These are phyloP conservation scores for Reticulitermes lucifugus DNA, from an alignment of 2,888 invertebrate species.

Conservation along the genomic window DNA sequence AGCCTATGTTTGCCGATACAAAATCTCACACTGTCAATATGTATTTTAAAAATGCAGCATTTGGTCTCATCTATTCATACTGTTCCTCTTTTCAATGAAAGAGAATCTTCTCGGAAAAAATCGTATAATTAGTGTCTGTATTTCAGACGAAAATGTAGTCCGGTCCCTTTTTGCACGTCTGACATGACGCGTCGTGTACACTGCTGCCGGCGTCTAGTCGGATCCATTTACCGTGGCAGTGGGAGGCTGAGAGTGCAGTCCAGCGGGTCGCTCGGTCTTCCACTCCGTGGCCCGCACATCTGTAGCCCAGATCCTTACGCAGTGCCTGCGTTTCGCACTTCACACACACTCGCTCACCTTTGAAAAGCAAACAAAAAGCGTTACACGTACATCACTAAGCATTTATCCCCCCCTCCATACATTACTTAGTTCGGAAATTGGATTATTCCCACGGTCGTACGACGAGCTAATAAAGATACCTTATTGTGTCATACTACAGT, in stretches of 20 bases:
- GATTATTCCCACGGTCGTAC: too few relatives aligned
- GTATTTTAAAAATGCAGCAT: neutral
- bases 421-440: too few relatives aligned
- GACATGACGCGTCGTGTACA: conserved; percentile 53
- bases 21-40: neutral
- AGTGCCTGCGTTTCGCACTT: conserved; percentile 87
- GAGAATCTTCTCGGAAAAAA: neutral
- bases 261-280: conserved; percentile 81
- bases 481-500: too few relatives aligned
- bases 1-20: neutral
- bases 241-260: conserved; percentile 86
- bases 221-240: conserved; percentile 91
- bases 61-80: neutral
- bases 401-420: too few relatives aligned
- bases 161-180: conserved; percentile 59
- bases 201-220: conserved; percentile 61
- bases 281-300: conserved; percentile 89
- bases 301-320: conserved; percentile 77
- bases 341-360: conserved; percentile 83
- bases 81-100: neutral
- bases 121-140: neutral
- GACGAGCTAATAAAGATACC: too few relatives aligned
- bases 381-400: too few relatives aligned
- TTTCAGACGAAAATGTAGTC: conserved; percentile 62
- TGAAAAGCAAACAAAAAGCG: conserved; percentile 44